Percentiles rank a stretch among this genome's conserved stretches.
phyloP scores from a whole-genome alignment of 2,888 invertebrate genomes.

The Nemapogon koenigi region DNA sequence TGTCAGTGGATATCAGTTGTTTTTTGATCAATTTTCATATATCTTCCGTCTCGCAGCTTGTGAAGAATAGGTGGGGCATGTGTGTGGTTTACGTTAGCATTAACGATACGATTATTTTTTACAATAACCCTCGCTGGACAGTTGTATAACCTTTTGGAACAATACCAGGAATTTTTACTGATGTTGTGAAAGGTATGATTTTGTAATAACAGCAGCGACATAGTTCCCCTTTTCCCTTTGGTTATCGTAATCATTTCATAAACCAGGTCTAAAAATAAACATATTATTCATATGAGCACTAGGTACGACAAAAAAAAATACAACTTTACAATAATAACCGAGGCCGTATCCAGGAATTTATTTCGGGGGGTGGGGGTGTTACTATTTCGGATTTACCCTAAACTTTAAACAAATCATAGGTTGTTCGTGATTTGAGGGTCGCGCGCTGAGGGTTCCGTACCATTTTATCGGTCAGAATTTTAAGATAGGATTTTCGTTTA shows the following conservation, averaged over 20 bases:
- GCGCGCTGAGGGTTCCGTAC: no score
- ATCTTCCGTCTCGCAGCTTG: constrained; percentile 19
- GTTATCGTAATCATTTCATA: not conserved
- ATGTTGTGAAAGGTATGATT: not conserved
- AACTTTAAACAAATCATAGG: no score
- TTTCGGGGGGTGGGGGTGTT: no score
- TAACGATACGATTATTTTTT: constrained; percentile 23
- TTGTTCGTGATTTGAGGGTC: no score
- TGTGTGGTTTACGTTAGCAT: constrained; percentile 25
- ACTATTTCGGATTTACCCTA: no score
- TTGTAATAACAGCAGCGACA: not conserved
- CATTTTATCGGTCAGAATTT: no score
- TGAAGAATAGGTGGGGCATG: constrained; percentile 26
- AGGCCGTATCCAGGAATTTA: no score
- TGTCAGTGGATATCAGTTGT: no score
- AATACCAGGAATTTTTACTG: constrained; percentile 24
- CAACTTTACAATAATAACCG: no score
- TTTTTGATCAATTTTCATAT: constrained; percentile 17
- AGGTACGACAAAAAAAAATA: no score
- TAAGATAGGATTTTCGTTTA: no score
- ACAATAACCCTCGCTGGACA: constrained; percentile 33
- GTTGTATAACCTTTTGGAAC: constrained; percentile 27
- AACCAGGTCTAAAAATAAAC: not conserved
- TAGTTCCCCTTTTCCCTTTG: not conserved
- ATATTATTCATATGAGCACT: not conserved